Evolutionary conservation across 2,113 vertebrate species (phyloP), one percentile per base, ranked within the genome.

Genomic region (Poeciliopsis prolifica): DNA sequence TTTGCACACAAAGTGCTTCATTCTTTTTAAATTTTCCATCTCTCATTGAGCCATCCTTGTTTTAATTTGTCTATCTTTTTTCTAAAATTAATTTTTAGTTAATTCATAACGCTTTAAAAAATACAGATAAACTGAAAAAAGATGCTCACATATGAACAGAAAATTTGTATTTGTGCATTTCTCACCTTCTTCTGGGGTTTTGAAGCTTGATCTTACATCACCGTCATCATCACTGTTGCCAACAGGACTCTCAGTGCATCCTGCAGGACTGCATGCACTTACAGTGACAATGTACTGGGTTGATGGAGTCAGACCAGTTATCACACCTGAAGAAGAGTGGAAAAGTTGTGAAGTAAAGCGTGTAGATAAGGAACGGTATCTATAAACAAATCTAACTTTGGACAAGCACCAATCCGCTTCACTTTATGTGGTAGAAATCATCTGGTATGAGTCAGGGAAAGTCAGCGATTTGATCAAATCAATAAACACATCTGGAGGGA

Each of bases 161-260:
- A 37, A 5, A 44, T 22, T 64, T n/a, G 93, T 92, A 94, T 94
- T 93, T 95, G 92, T 92, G 93, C 95, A 94, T 94, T 93, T 94
- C 94, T 94, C 96, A 99, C 97, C 97, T 97, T 97, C 96, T 94
- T 97, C 95, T 81, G 95, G 96, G 94, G 97, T 98, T 92, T 93
- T 96, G 93, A 98, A 90, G 92, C 93, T 94, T 15, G 62, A 86
- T 92, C 93, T 87, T 87, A 94, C 94, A 75, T 75, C 70, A 61
- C 67, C 61, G 40, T 69, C 79, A 61, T 75, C 72, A 58, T 61
- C 37, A 22, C 17, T 68, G 28, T 91, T 88, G 66, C 89, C 84
- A 61, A 44, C 62, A 77, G 37, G 68, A 94, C 96, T 97, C 92
- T 97, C 96, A 0, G 93, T 89, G 89, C 97, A 98, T 92, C 96